phyloP scores from a whole-genome alignment of 2,888 invertebrate genomes.

The Graphium colonna region DNA sequence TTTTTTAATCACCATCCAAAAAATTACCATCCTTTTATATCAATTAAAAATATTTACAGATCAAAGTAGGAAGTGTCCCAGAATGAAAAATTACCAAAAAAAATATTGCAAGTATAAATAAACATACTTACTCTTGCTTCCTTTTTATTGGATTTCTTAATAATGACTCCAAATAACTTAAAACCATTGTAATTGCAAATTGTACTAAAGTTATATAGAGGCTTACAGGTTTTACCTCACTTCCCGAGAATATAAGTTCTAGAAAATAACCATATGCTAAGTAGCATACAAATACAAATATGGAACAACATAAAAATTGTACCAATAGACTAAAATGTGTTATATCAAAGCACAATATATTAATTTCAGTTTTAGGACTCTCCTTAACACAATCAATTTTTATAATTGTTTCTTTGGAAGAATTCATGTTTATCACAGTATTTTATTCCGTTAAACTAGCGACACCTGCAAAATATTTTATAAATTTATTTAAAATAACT shows the following conservation, averaged over 20 bases:
- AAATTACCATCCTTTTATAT: too few relatives aligned
- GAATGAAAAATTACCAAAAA: neutral
- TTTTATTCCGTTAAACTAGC: neutral
- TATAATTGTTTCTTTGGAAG: slow-evolving; percentile 57
- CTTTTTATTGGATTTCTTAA: slow-evolving; percentile 81
- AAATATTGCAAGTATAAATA: neutral
- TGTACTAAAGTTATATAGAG: slow-evolving; percentile 96
- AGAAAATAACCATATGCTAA: slow-evolving; percentile 94
- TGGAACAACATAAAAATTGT: slow-evolving; percentile 88
- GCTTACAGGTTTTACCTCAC: slow-evolving; percentile 93
- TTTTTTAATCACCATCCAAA: too few relatives aligned
- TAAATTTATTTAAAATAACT: neutral
- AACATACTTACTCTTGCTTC: slow-evolving; percentile 57
- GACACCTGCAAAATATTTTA: too few relatives aligned
- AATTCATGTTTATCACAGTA: slow-evolving; percentile 35
- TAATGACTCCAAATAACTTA: slow-evolving; percentile 88
- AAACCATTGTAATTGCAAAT: slow-evolving; percentile 90
- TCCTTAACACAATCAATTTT: slow-evolving; percentile 48
- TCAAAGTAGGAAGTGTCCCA: too few relatives aligned
- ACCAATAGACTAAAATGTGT: slow-evolving; percentile 81
- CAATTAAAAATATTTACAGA: too few relatives aligned
- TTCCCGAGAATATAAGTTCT: slow-evolving; percentile 95
- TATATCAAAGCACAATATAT: slow-evolving; percentile 87
- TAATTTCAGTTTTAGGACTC: slow-evolving; percentile 66
- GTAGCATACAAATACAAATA: slow-evolving; percentile 92